Evolutionary conservation across 2,888 invertebrate species (phyloP).

Genomic region (Drosophila antonietae): DNA sequence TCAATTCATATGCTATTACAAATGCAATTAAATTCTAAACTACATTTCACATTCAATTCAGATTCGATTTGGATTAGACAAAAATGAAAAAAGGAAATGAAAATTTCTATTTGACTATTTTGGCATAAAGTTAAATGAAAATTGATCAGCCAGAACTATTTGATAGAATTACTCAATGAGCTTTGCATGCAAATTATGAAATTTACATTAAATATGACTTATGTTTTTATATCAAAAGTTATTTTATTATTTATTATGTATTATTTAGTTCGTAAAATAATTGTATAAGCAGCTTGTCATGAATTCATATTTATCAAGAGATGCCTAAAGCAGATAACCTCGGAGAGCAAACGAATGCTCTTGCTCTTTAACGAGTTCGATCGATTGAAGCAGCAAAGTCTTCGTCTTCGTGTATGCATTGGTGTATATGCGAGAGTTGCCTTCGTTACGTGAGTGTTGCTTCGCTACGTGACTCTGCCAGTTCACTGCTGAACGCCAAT

Average conservation of each 20-base stretch:
- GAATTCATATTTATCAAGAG: background rate
- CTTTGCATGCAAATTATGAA: background rate
- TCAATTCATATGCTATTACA: conserved; percentile 10
- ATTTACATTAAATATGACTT: background rate
- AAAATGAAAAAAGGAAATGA: background rate
- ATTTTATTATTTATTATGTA: background rate
- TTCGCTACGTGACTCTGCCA: too few relatives aligned
- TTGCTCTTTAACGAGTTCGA: too few relatives aligned
- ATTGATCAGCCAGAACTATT: background rate
- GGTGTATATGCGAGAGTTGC: too few relatives aligned
- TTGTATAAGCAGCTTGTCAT: background rate
- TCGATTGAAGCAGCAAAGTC: too few relatives aligned
- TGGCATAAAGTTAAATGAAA: conserved; percentile 3
- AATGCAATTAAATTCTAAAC: conserved; percentile 16
- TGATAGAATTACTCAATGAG: background rate
- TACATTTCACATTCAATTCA: conserved; percentile 7
- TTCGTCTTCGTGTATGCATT: too few relatives aligned
- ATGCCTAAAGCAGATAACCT: too few relatives aligned
- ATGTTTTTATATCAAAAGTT: background rate
- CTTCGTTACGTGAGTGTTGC: too few relatives aligned
- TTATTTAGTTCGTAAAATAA: background rate
- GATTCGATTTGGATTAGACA: conserved; percentile 15
- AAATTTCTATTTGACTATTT: background rate
- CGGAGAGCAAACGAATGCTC: too few relatives aligned
- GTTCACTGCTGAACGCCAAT: too few relatives aligned